phyloP scores from a whole-genome alignment of 1,140 invertebrate genomes.

The Stegodyphus dumicola region DNA sequence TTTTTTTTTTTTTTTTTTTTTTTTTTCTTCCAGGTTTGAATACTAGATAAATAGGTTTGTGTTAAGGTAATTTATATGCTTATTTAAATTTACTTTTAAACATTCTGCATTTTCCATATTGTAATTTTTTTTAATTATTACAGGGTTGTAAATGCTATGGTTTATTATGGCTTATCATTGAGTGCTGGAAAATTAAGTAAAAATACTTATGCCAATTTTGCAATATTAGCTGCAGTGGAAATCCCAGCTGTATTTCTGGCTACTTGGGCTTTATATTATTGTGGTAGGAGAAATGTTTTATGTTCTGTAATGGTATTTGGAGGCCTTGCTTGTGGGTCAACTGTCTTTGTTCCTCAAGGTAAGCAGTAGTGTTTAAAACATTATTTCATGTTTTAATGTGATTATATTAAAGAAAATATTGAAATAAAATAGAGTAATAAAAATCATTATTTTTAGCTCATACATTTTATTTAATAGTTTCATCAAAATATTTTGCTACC shows the following conservation, averaged over 20 bases:
- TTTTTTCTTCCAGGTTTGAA: too few species aligned
- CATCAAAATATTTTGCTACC: too few species aligned
- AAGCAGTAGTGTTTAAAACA: slow-evolving; percentile 11
- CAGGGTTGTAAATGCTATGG: slow-evolving; percentile 65
- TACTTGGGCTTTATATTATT: slow-evolving; percentile 73
- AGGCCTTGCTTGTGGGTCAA: slow-evolving; percentile 71
- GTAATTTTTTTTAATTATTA: not conserved
- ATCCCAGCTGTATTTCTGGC: slow-evolving; percentile 72
- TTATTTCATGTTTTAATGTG: too few species aligned
- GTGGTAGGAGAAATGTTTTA: slow-evolving; percentile 73
- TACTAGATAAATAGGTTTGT: too few species aligned
- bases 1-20: too few species aligned
- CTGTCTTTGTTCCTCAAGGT: slow-evolving; percentile 67
- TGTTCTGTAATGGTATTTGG: slow-evolving; percentile 72
- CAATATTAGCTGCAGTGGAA: slow-evolving; percentile 77
- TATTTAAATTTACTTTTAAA: not conserved
- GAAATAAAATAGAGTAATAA: too few species aligned
- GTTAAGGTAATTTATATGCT: not conserved
- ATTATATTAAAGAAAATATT: too few species aligned
- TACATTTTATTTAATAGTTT: too few species aligned
- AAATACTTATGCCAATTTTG: slow-evolving; percentile 76
- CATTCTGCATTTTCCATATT: too few species aligned
- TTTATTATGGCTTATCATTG: slow-evolving; percentile 66
- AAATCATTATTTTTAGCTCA: too few species aligned
- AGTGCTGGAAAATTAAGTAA: slow-evolving; percentile 63